Conservation (phyloP, 2,797 vertebrate genomes). For the Spinus olivaceus region DNA sequence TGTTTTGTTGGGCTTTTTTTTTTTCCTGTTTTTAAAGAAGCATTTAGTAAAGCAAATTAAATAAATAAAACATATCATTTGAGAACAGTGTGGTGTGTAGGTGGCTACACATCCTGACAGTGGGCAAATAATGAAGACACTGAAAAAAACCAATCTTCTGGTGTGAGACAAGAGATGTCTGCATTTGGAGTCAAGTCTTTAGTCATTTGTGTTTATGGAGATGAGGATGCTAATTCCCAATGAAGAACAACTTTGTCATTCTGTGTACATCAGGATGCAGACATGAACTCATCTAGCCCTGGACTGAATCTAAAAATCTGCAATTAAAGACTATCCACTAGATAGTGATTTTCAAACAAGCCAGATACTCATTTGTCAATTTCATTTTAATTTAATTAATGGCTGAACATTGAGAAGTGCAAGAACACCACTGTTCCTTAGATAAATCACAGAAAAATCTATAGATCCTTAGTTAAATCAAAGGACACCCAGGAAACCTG, state of each 20-base stretch:
- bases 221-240: neutral
- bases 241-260: neutral
- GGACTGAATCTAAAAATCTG: neutral
- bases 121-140: neutral
- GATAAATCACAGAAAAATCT: neutral
- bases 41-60: neutral
- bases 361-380: neutral
- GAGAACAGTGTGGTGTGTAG: neutral
- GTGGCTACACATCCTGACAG: neutral
- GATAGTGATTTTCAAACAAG: neutral
- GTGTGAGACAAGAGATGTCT: neutral
- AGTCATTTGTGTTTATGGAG: neutral
- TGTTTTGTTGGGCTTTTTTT: neutral
- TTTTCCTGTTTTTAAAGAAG: neutral
- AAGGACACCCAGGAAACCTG: neutral
- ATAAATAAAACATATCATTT: neutral
- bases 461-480: neutral
- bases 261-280: neutral
- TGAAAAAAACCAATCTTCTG: neutral
- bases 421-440: neutral
- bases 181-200: neutral
- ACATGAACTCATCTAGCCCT: neutral
- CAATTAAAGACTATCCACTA: neutral
- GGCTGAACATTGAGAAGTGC: neutral
- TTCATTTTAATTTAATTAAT: neutral